Evolutionary conservation across 2,113 vertebrate species (phyloP).

Genomic region (Microcebus griseorufus): DNA sequence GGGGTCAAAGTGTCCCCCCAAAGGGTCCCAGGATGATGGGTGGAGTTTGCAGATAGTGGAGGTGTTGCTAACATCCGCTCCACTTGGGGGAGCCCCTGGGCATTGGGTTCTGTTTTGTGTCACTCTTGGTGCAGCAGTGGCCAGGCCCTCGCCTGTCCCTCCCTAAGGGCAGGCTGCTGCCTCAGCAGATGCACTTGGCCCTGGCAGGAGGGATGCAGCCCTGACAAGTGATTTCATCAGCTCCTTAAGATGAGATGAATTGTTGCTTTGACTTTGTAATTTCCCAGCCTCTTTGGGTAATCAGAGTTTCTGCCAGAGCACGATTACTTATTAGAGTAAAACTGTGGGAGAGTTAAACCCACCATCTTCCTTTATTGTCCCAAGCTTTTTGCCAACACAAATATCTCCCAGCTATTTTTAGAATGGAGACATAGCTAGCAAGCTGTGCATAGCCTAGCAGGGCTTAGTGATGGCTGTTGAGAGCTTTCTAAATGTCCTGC

Average conservation of each 20-base stretch:
- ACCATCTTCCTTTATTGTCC: neutral
- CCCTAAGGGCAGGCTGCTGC: neutral
- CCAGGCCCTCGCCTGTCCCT: neutral
- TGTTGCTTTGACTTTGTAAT: constrained; percentile 47
- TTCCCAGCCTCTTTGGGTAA: constrained; percentile 42
- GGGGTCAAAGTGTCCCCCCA: neutral
- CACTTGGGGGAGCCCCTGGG: neutral
- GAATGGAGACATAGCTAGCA: neutral
- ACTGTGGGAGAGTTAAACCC: neutral
- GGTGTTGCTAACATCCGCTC: too few relatives aligned
- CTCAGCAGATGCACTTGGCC: neutral
- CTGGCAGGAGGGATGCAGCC: neutral
- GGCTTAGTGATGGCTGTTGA: neutral
- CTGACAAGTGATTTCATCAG: neutral
- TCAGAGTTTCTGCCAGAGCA: constrained; percentile 15
- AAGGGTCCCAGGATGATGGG: neutral
- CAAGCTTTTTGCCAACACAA: constrained; percentile 29
- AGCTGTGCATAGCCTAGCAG: neutral
- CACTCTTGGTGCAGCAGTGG: neutral
- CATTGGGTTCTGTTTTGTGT: accelerated
- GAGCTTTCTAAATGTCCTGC: neutral
- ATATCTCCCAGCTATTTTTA: constrained; percentile 41
- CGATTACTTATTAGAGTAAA: constrained; percentile 38
- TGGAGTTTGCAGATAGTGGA: accelerated
- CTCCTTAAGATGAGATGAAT: constrained; percentile 36